Base-by-base conservation (phyloP, 2,888 invertebrate species). In the Thymelicus sylvestris region DNA sequence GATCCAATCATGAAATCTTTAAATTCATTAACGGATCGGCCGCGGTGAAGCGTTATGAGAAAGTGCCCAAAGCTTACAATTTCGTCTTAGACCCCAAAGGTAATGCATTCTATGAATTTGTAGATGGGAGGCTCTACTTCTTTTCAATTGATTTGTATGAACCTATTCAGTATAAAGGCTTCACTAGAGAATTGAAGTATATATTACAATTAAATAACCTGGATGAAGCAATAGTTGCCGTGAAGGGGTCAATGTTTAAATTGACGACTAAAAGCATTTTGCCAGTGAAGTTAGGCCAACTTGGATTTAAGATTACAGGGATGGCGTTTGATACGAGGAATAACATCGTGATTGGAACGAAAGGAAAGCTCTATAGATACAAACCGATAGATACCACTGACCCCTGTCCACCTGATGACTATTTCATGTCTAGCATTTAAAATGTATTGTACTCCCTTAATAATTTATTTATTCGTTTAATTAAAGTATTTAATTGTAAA, bases 281-380 rank as follows among this genome's bases (percentile, higher is more conserved):
- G 73, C 93, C 93, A 0, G 78, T 80, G 0, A 93, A 92, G 78
- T 87, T 93, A 44, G 92, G 87, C 2, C 87, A 92, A 44, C 74
- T 93, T 0, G 91, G 91, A 0, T 92, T 87, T 62, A 92, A 91
- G 81, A 93, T 93, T 0, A 93, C 93, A 0, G 93, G 89, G 0
- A 79, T 93, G 79, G 83, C 86, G 0, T 93, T 89, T 71, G 93
- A 93, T 76, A 74, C 79, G 50, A 91, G 86, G 71, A 91, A 90
- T 75, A 92, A 92, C 76, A 89, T 93, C 7, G 73, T 93, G 0
- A 81, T 93, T 12, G 93, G 93, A 0, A 92, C 92, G 2, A 92
- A 92, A 82, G 93, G 92, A 0, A 93, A 93, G 78, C 89, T 93
- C 7, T 93, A 92, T 66, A 87, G 87, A 74, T 93, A 89, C 63